Evolutionary conservation across 2,888 invertebrate genomes (phyloP), one percentile per base, ranked within the genome.

Genomic region (Calameuta idolon): DNA sequence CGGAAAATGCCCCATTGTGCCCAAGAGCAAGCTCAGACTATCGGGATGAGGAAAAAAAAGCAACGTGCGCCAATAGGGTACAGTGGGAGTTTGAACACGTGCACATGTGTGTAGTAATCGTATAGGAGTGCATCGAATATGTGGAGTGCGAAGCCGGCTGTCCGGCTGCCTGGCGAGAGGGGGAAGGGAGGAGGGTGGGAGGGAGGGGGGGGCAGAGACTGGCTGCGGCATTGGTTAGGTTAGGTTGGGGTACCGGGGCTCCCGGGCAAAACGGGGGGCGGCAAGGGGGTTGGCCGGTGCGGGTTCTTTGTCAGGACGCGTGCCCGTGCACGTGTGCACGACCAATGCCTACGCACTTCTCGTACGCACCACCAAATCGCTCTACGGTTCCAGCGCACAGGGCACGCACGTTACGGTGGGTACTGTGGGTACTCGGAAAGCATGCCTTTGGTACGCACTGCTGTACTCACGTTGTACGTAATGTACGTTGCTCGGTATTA

Each of bases 261-360:
- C 81, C 78, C 73, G 77, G 79, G 77, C 81, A 55, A 55, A 55
- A 80, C 74, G 55, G 55, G 73, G 81, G 30, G 40, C 80, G 80
- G 81, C 75, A 78, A 77, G 77, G 80, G 80, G 82, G 85, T 82
- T 81, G 88, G 85, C 81, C 85, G 86, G 90, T 88, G 89, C 88
- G 90, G 90, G 90, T 87, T 86, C 90, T 91, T 91, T 91, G 91
- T 91, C 87, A 86, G 80, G 91, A 88, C 91, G 90, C 91, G 91
- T 91, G 91, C 90, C 90, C 89, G 83, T 89, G 91, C 91, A 90
- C 90, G 91, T 90, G 90, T 90, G 90, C 90, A 87, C 86, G 88
- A 87, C 90, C 90, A 90, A 90, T 90, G 88, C 89, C 89, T 88
- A 88, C 89, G 88, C 87, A 88, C 87, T 87, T 86, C 85, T 82